Evolutionary conservation across 1,140 invertebrate genomes (phyloP).

Genomic region (Macrocentrus cingulum): DNA sequence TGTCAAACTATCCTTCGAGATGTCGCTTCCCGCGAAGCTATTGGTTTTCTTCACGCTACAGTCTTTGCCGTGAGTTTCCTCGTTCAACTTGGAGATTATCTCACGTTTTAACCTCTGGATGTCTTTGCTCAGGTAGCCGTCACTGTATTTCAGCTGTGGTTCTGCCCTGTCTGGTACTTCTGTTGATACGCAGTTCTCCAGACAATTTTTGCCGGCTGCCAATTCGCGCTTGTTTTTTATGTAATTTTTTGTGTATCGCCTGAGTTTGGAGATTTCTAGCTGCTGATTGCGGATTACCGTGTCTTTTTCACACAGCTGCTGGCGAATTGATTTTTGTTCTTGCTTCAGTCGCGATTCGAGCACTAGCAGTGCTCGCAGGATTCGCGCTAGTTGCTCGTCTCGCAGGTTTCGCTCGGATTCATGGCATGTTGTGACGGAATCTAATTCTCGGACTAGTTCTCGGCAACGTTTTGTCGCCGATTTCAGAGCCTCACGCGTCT

Average conservation of each 20-base stretch:
- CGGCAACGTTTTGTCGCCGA: constrained; percentile 60
- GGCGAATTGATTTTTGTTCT: constrained; percentile 72
- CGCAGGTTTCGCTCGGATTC: constrained; percentile 64
- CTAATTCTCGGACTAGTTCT: constrained; percentile 64
- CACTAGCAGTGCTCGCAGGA: constrained; percentile 69
- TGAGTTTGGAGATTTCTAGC: constrained; percentile 68
- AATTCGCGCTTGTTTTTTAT: constrained; percentile 45
- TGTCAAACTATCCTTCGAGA: constrained; percentile 53
- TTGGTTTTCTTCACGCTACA: constrained; percentile 49
- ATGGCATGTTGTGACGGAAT: constrained; percentile 63
- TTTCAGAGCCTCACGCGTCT: constrained; percentile 53
- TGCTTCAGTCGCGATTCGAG: constrained; percentile 72
- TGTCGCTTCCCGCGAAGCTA: constrained; percentile 55
- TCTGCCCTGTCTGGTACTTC: constrained; percentile 51
- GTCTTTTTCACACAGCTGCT: constrained; percentile 70
- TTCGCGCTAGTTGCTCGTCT: constrained; percentile 68
- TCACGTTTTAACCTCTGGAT: constrained; percentile 50
- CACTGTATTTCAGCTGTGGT: constrained; percentile 33
- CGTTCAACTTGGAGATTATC: constrained; percentile 46
- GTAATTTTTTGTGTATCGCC: constrained; percentile 67
- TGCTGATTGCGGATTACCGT: constrained; percentile 70
- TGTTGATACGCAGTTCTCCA: constrained; percentile 43
- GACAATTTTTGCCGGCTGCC: constrained; percentile 9
- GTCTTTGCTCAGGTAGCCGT: constrained; percentile 43
- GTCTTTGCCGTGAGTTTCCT: not conserved